Evolutionary conservation across 2,888 invertebrate genomes (phyloP), one percentile per base, ranked within the genome.

Genomic region (Corythucha ciliata): DNA sequence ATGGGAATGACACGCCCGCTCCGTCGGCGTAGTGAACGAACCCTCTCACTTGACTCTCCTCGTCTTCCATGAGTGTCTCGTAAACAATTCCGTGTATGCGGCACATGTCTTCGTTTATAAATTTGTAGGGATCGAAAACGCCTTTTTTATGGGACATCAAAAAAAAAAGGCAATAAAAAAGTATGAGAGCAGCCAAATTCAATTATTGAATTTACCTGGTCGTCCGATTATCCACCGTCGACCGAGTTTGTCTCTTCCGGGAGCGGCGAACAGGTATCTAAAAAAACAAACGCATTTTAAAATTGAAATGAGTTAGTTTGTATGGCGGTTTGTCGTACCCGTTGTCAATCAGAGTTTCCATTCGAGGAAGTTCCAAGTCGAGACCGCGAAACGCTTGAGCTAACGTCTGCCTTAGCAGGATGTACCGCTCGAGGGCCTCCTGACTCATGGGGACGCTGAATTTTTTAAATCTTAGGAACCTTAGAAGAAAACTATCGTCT

Each of bases 31-130:
- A 65, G 57, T 71, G 69, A 3, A 67, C 66, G 58, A 69, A 68
- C 1, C 92, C 92, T 50, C 83, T 75, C 36, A 90, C 79, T 68
- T 86, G 86, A 58, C 80, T 82, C 60, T 80, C 75, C 57, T 90
- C 89, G 61, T 91, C 89, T 65, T 91, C 89, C 70, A 91, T 73
- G 10, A 90, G 67, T 0, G 83, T 73, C 63, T 92, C 91, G 47
- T 85, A 83, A n/a, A 88, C 79, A 66, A 91, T 73, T 55, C 87
- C 84, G 68, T 90, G 89, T 1, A 85, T 80, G 34, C 84, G 78
- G 25, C 85, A 83, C 83, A 91, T 86, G 63, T 89, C 83, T 33
- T 81, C 80, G 47, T 85, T 83, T 49, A 85, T 85, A 67, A 75
- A 83, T 56, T 77, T 74, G 65, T 80, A 78, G 0, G 86, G 82